phyloP scores from a whole-genome alignment of 2,888 invertebrate genomes.

The Gasteruption jaculator region DNA sequence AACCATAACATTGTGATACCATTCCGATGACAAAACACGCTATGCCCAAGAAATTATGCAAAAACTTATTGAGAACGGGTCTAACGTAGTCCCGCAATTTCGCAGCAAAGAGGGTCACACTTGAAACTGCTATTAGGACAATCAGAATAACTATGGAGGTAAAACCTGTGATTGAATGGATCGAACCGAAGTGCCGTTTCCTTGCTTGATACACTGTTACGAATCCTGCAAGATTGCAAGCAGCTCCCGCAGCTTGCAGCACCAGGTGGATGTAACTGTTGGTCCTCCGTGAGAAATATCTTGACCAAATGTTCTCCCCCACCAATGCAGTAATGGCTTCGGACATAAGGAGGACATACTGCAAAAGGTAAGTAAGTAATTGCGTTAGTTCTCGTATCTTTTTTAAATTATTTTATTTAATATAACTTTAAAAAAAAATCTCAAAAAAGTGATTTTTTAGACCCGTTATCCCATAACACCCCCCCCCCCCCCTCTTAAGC shows the following conservation, averaged over 20 bases:
- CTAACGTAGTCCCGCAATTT: slow-evolving; percentile 54
- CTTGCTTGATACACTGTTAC: slow-evolving; percentile 47
- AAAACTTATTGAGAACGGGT: slow-evolving; percentile 54
- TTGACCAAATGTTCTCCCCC: slow-evolving; percentile 33
- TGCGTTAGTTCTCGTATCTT: slow-evolving; percentile 16
- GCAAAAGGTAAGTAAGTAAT: slow-evolving; percentile 19
- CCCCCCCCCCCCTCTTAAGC: no score
- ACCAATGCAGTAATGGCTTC: slow-evolving; percentile 36
- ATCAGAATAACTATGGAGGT: slow-evolving; percentile 54
- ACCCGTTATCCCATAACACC: no score
- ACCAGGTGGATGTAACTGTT: slow-evolving; percentile 54
- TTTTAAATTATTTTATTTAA: slow-evolving; percentile 22
- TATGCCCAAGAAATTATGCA: slow-evolving; percentile 56
- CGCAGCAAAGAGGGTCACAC: slow-evolving; percentile 55
- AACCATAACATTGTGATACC: slow-evolving; percentile 40
- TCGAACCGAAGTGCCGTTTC: slow-evolving; percentile 41
- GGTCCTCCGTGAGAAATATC: slow-evolving; percentile 28
- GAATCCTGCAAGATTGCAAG: slow-evolving; percentile 55
- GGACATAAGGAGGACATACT: slow-evolving; percentile 44
- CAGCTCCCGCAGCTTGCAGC: slow-evolving; percentile 54
- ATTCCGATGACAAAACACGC: slow-evolving; percentile 56
- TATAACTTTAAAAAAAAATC: no score
- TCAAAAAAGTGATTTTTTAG: no score
- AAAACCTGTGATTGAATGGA: slow-evolving; percentile 42
- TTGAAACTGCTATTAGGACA: slow-evolving; percentile 53